These are phyloP conservation scores for Bettongia penicillata DNA, from an alignment of 2,113 vertebrate species.

Conservation along the genomic window DNA sequence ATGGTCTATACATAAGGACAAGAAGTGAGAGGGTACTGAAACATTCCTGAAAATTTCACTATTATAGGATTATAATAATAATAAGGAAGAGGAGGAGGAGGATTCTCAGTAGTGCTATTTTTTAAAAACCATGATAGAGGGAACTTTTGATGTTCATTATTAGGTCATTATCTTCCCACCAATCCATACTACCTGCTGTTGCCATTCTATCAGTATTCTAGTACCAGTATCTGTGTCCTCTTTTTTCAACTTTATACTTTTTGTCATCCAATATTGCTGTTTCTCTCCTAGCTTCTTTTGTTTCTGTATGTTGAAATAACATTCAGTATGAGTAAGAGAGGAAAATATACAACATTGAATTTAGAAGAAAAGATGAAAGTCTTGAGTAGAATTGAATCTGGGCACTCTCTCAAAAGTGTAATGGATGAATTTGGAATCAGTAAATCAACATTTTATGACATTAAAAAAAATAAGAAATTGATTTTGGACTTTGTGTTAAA, in stretches of 20 bases:
- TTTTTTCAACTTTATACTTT: conserved; percentile 27
- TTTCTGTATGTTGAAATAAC: conserved; percentile 38
- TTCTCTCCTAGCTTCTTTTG: conserved; percentile 5
- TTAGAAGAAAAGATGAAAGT: conserved; percentile 71
- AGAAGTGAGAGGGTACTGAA: background rate
- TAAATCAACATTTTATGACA: conserved; percentile 72
- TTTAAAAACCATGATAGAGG: background rate
- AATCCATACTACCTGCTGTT: background rate
- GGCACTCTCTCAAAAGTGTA: conserved; percentile 60
- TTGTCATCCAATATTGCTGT: background rate
- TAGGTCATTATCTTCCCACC: background rate
- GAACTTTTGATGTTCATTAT: background rate
- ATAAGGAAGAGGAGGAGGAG: background rate
- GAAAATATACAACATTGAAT: conserved; percentile 64
- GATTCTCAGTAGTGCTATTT: background rate
- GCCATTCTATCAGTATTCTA: background rate
- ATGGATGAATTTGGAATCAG: conserved; percentile 67
- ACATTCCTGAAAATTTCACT: background rate
- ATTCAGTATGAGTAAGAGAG: conserved; percentile 66
- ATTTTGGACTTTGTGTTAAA: conserved; percentile 71
- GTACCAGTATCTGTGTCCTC: conserved; percentile 20
- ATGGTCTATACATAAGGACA: background rate
- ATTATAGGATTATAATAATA: background rate
- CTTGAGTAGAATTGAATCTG: conserved; percentile 63
- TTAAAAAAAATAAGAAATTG: conserved; percentile 68